These are phyloP conservation scores for Hemichromis elongatus DNA, from an alignment of 2,113 vertebrate genomes.

Conservation along the genomic window DNA sequence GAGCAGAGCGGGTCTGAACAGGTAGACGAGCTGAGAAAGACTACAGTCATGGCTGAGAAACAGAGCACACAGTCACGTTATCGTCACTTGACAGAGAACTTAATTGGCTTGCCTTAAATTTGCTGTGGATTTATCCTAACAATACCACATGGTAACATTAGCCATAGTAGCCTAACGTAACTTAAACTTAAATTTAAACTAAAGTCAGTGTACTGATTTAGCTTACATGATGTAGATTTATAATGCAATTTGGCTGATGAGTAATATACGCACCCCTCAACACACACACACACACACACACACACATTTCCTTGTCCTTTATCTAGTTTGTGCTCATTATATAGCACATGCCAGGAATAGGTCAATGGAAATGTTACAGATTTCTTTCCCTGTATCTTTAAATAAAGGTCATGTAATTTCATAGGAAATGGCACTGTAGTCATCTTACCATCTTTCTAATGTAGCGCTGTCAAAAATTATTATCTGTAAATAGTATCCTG, in stretches of 20 bases:
- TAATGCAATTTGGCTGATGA: background rate
- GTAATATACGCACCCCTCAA: background rate
- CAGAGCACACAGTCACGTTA: background rate
- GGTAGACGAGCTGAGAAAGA: slow-evolving; percentile 34
- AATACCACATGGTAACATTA: background rate
- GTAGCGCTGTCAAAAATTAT: background rate
- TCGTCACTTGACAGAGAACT: background rate
- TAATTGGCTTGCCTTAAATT: background rate
- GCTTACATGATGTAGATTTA: background rate
- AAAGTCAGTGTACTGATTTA: background rate
- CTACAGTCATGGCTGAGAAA: slow-evolving; percentile 21
- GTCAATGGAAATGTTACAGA: background rate
- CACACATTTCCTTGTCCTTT: background rate
- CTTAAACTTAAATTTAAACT: background rate
- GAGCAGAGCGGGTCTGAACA: slow-evolving; percentile 62
- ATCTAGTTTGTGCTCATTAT: background rate
- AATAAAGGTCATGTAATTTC: background rate
- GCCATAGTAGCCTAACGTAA: background rate
- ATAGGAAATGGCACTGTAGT: background rate
- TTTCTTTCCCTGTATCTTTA: background rate
- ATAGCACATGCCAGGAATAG: background rate
- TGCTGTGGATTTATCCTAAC: background rate
- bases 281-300: background rate
- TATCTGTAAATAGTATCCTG: background rate
- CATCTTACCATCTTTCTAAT: background rate